These are phyloP conservation scores for Eupsilia transversa DNA, from an alignment of 2,888 invertebrate species.

Conservation along the genomic window DNA sequence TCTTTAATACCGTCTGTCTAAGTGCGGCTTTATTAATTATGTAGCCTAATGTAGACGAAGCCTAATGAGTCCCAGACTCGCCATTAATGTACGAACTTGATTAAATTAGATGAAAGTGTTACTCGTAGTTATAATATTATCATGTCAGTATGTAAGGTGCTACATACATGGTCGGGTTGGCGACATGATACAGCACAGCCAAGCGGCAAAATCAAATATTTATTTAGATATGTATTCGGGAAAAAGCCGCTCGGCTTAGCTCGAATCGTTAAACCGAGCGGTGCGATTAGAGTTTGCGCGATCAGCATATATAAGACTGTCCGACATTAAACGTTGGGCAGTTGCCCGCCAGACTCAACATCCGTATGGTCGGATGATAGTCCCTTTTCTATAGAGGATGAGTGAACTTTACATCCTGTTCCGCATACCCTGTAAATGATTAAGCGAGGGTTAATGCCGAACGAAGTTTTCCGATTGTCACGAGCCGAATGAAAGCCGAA, in stretches of 20 bases:
- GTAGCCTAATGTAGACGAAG: background rate
- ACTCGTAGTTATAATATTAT: background rate
- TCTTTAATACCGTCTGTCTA: background rate
- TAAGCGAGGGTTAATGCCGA: background rate
- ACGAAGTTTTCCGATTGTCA: background rate
- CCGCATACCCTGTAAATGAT: background rate
- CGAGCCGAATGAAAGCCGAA: background rate
- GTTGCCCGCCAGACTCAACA: too few species aligned
- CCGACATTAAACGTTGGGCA: too few species aligned
- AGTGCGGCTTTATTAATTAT: too few species aligned
- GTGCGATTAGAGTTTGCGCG: too few species aligned
- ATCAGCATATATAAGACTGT: too few species aligned
- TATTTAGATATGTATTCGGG: background rate
- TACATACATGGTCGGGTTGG: background rate
- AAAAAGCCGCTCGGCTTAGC: too few species aligned
- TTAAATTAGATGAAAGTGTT: conserved; percentile 29
- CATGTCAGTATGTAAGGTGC: background rate
- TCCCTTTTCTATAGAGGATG: too few species aligned
- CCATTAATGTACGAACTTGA: conserved; percentile 19
- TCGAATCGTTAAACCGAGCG: too few species aligned
- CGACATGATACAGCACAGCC: background rate
- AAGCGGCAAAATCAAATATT: background rate
- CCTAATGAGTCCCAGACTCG: background rate
- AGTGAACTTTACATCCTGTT: too few species aligned
- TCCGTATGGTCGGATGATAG: too few species aligned